These are phyloP conservation scores for Motacilla tschutschensis DNA, from an alignment of 2,113 vertebrate genomes.

Conservation along the genomic window DNA sequence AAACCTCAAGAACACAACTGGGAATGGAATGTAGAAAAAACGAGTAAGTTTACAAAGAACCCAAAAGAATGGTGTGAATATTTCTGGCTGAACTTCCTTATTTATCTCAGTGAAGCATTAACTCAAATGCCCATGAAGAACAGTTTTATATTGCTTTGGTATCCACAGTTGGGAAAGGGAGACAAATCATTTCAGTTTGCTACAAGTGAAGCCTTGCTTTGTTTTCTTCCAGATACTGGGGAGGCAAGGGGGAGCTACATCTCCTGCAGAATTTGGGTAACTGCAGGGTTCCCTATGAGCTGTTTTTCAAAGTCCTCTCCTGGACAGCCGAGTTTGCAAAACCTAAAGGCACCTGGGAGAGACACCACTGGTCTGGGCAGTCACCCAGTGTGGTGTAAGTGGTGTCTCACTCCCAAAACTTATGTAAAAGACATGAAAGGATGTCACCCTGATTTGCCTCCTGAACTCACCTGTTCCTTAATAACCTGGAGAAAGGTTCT, in stretches of 20 bases:
- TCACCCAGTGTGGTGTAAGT: neutral
- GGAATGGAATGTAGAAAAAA: neutral
- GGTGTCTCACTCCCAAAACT: neutral
- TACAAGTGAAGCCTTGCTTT: neutral
- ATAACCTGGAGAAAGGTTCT: neutral
- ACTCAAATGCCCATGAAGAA: neutral
- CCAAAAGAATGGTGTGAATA: neutral
- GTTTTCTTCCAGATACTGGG: neutral
- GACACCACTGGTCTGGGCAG: neutral
- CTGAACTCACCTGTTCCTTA: neutral
- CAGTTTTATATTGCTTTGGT: rapidly evolving
- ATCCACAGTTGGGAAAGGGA: neutral
- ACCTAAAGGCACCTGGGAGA: neutral
- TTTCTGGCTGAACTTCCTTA: neutral
- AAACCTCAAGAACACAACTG: neutral
- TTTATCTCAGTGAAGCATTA: neutral
- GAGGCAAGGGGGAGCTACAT: neutral
- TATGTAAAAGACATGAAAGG: neutral
- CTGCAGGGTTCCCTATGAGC: neutral
- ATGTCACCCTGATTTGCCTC: neutral
- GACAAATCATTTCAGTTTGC: neutral
- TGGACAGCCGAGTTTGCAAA: neutral
- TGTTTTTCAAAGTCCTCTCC: neutral
- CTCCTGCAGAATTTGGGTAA: neutral
- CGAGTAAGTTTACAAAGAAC: neutral